Conservation (phyloP, 37 sponge, comb jelly and placozoan species). For the Dysidea cf. avara region DNA sequence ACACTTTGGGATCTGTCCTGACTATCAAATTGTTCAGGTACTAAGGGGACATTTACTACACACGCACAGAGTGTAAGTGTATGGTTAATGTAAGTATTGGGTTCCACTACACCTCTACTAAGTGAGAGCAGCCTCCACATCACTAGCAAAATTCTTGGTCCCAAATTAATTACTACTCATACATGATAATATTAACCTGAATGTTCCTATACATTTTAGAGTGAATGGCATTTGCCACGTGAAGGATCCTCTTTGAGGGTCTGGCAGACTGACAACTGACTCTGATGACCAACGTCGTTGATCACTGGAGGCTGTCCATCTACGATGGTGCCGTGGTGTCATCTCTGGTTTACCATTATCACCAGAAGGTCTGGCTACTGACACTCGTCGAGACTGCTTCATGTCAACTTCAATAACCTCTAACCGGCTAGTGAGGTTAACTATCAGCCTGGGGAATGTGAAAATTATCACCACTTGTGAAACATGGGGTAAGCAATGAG, state of each 20-base stretch:
- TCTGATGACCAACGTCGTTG: constrained; percentile 54
- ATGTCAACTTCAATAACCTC: constrained; percentile 9
- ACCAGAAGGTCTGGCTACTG: too few species aligned
- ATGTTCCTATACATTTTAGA: constrained; percentile 93
- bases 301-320: too few species aligned
- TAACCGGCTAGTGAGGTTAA: constrained; percentile 4
- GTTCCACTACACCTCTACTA: too few species aligned
- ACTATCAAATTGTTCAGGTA: too few species aligned
- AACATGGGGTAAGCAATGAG: neutral
- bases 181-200: constrained; percentile 50
- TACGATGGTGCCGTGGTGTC: too few species aligned
- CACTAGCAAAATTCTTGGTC: neutral
- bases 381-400: constrained; percentile 8
- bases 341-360: too few species aligned
- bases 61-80: too few species aligned
- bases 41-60: too few species aligned
- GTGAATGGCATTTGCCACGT: constrained; percentile 93
- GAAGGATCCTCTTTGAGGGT: constrained; percentile 14
- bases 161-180: neutral
- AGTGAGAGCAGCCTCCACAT: too few species aligned
- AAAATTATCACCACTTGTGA: neutral
- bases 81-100: too few species aligned
- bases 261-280: neutral
- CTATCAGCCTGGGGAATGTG: neutral
- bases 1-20: too few species aligned